A percentile compares a stretch with the other conserved stretches of the same genome.
These are phyloP conservation scores for Lasioglossum figueresi DNA, from an alignment of 2,888 invertebrate species.

Conservation along the genomic window DNA sequence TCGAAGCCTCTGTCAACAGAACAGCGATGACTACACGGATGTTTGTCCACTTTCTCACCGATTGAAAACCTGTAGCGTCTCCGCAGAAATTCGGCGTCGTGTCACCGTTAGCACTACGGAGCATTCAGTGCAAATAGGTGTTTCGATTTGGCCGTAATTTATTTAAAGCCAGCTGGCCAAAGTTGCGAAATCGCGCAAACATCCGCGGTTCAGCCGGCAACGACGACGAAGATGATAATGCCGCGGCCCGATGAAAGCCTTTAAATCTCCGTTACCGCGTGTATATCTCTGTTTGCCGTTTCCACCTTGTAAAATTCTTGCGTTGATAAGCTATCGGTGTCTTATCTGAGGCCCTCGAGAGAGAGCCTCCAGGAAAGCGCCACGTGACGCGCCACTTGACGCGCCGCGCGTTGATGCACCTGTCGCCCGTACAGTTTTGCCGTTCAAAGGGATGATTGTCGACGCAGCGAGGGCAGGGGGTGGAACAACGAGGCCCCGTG, in stretches of 20 bases:
- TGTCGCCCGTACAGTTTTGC: constrained; percentile 32
- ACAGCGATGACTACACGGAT: neutral
- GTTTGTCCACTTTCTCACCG: neutral
- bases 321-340: constrained; percentile 31
- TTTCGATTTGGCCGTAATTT: neutral
- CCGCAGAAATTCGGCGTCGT: neutral
- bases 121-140: neutral
- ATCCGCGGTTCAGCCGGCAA: neutral
- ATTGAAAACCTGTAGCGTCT: neutral
- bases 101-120: neutral
- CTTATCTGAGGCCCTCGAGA: constrained; percentile 28
- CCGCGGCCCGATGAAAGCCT: neutral
- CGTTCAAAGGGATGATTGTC: constrained; percentile 15
- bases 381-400: constrained; percentile 26
- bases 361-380: constrained; percentile 26
- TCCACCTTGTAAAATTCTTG: constrained; percentile 4
- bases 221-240: neutral
- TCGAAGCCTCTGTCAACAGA: neutral
- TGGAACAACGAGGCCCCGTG: constrained; percentile 13
- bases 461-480: neutral
- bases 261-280: neutral
- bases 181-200: constrained; percentile 5
- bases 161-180: neutral
- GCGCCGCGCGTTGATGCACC: constrained; percentile 9
- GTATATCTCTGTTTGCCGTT: constrained; percentile 54